These are phyloP conservation scores for Oxyscelio sp. DNA, from an alignment of 2,888 invertebrate species.

Conservation along the genomic window DNA sequence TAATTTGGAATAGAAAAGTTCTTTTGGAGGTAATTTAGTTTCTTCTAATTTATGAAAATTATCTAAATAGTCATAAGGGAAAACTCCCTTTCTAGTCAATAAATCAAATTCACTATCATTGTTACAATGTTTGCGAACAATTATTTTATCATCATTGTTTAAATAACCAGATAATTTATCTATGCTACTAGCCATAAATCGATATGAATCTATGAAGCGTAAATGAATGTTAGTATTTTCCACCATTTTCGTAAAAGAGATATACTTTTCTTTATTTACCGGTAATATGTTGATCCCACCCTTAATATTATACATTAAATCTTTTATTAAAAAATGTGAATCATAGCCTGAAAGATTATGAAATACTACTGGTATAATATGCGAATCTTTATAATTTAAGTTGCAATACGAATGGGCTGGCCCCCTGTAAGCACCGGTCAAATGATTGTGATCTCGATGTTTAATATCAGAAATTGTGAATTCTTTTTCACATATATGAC, in stretches of 20 bases:
- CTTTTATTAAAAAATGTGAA: constrained; percentile 78
- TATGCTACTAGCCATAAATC: constrained; percentile 51
- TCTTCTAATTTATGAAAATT: too few relatives aligned
- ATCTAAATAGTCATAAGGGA: too few relatives aligned
- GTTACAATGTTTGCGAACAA: too few relatives aligned
- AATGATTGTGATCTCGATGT: constrained; percentile 55
- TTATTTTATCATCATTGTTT: too few relatives aligned
- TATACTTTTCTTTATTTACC: constrained; percentile 82
- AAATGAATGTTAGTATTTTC: constrained; percentile 50
- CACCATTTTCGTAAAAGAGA: too few relatives aligned
- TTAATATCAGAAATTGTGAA: constrained; percentile 7
- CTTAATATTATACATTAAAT: constrained; percentile 56
- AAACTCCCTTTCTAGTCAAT: too few relatives aligned
- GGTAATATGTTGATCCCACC: constrained; percentile 79
- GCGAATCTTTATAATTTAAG: constrained; percentile 79
- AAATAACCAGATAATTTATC: constrained; percentile 29
- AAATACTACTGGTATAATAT: constrained; percentile 81
- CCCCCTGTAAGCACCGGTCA: constrained; percentile 54
- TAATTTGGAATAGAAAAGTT: constrained; percentile 23
- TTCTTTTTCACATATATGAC: constrained; percentile 67
- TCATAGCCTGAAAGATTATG: constrained; percentile 80
- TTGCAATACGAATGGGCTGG: constrained; percentile 78
- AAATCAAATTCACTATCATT: too few relatives aligned
- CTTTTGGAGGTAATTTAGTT: constrained; percentile 27
- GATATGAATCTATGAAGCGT: too few relatives aligned